A percentile compares a stretch with the other conserved stretches of the same genome.
Conservation (phyloP, 2,113 vertebrate species). For the Colossoma macropomum region DNA sequence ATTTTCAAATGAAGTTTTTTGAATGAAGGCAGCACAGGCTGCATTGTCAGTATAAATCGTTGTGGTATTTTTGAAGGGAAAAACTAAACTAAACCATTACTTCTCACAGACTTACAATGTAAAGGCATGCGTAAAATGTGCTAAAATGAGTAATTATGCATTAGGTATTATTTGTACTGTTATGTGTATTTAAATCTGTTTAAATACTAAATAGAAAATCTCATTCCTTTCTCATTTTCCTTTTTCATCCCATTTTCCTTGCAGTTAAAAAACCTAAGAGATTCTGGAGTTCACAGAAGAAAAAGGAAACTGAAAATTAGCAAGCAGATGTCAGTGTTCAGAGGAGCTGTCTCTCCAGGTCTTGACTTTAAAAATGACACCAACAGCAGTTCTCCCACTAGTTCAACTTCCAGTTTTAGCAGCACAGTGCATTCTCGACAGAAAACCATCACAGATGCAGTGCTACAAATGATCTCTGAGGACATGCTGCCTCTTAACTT, state of each 20-base stretch:
- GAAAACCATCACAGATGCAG: slow-evolving; percentile 67
- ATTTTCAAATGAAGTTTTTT: too few species aligned
- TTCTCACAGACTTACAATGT: too few species aligned
- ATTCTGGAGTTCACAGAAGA: not conserved
- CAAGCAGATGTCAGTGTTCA: not conserved
- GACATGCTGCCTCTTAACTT: slow-evolving; percentile 82
- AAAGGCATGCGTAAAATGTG: too few species aligned
- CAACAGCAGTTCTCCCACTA: not conserved
- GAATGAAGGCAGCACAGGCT: too few species aligned
- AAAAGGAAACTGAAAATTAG: slow-evolving; percentile 36
- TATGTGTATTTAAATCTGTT: not conserved
- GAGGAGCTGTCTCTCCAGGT: not conserved
- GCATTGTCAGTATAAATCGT: too few species aligned
- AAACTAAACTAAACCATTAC: too few species aligned
- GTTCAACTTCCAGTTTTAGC: slow-evolving; percentile 1
- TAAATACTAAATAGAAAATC: not conserved
- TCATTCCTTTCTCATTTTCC: too few species aligned
- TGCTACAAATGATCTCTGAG: slow-evolving; percentile 77
- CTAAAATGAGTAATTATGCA: too few species aligned
- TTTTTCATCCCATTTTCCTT: too few species aligned
- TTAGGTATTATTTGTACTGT: not conserved
- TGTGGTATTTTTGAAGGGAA: too few species aligned
- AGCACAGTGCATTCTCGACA: slow-evolving; percentile 49
- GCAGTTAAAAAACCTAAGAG: not conserved
- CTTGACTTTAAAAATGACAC: not conserved